Evolutionary conservation across 2,113 vertebrate species (phyloP).

Genomic region (Hippoglossus stenolepis): DNA sequence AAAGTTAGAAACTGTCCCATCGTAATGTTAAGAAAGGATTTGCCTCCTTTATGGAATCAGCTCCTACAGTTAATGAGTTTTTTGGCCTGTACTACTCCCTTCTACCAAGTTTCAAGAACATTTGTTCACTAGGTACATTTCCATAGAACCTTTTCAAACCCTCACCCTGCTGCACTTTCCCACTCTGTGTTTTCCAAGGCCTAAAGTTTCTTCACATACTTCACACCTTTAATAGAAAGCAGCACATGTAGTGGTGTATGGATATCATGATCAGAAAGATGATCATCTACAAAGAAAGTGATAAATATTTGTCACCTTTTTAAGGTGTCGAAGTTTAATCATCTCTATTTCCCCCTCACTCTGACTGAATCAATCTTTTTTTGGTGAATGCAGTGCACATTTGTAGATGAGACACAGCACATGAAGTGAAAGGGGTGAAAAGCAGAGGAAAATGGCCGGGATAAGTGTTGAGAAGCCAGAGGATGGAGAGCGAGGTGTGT

Average conservation of each 20-base stretch:
- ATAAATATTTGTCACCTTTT: neutral
- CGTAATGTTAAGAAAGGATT: too few relatives aligned
- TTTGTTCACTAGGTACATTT: too few relatives aligned
- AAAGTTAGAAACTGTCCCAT: too few relatives aligned
- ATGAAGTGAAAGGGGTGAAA: neutral
- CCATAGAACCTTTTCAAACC: neutral
- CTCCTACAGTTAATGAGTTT: too few relatives aligned
- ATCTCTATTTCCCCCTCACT: neutral
- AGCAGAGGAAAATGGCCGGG: neutral
- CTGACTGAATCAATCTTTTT: neutral
- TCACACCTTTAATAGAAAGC: neutral
- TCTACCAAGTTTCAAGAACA: neutral
- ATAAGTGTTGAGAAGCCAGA: slow-evolving; percentile 9
- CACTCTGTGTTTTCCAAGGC: neutral
- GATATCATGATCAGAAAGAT: neutral
- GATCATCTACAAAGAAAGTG: neutral
- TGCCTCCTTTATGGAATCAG: too few relatives aligned
- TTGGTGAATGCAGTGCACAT: neutral
- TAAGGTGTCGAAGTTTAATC: neutral
- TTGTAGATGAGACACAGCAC: neutral
- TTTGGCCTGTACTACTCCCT: too few relatives aligned
- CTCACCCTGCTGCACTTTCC: too few relatives aligned
- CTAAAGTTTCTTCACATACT: neutral
- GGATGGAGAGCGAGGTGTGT: slow-evolving; percentile 37
- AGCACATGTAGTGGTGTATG: rapidly evolving